Base-by-base conservation (phyloP, 2,888 invertebrate genomes). In the Orthosia gracilis region DNA sequence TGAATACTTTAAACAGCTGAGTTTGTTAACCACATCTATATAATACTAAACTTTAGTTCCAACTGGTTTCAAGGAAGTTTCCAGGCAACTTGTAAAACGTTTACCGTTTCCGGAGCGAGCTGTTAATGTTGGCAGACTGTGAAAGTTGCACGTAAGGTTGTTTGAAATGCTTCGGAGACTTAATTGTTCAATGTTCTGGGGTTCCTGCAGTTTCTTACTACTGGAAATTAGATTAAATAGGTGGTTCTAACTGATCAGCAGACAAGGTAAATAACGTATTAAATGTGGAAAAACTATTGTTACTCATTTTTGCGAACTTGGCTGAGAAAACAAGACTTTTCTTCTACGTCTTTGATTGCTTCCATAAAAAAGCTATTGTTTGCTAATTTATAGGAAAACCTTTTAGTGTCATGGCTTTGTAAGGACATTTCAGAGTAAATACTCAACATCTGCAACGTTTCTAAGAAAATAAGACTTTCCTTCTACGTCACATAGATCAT, bases 141-240 rank as follows among this genome's bases (percentile, higher is more conserved):
- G 65, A 80, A 69, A 78, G 79, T 72, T 78, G 50, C 12, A 61
- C 62, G 52, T 82, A 26, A 77, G 65, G 58, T 78, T 64, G 64
- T 83, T 67, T 57, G 65, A 72, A 79, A 72, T 63, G 55, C 31
- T 58, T 47, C 21, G n/a, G 55, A 61, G 55, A 61, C 52, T 57
- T 69, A 55, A 69, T 55, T 64, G 49, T 57, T 26, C n/a, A 1
- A 50, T 64, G 49, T 57, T 26, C n/a, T 1, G 55, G 45, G 40
- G 59, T 67, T 70, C 23, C 40, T 50, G 71, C 55, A 54, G 72
- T 65, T 67, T 55, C 2, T 47, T 57, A 15, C 23, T 21, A 40
- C 40, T 64, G 17, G 4, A 50, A 82, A 23, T 63, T 73, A 13
- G 26, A n/a, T 18, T 31, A 52, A 3, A 49, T 45, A 40, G n/a